Conservation (phyloP, 2,113 vertebrate genomes). For the Tupaia tana region DNA sequence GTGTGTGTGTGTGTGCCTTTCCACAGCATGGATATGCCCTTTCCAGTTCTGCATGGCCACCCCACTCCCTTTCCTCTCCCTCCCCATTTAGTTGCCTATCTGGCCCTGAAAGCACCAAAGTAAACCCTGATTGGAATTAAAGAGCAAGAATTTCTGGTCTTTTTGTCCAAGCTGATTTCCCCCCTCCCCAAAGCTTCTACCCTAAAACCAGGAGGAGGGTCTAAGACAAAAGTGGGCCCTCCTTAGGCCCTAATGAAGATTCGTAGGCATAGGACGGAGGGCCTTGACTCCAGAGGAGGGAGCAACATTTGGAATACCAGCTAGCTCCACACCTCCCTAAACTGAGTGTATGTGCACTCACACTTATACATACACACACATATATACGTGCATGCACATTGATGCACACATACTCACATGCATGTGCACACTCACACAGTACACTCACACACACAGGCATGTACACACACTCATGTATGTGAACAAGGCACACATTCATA, state of each 20-base stretch:
- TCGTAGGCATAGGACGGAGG: not conserved
- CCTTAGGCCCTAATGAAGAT: not conserved
- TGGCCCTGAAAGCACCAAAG: too few species aligned
- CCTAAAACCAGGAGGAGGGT: not conserved
- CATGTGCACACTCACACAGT: not conserved
- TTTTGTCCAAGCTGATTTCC: not conserved
- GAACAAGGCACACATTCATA: not conserved
- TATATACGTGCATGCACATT: not conserved
- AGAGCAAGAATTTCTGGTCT: not conserved
- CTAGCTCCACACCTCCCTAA: not conserved
- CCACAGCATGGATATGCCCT: rapidly evolving
- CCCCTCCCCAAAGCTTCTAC: not conserved
- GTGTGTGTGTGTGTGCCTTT: not conserved
- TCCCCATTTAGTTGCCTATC: not conserved
- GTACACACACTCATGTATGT: not conserved
- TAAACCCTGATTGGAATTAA: not conserved
- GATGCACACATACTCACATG: too few species aligned
- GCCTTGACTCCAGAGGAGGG: not conserved
- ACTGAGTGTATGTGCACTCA: too few species aligned
- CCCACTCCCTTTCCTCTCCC: not conserved
- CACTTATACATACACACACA: too few species aligned
- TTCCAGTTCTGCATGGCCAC: not conserved
- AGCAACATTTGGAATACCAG: not conserved
- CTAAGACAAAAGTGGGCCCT: not conserved
- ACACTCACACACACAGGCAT: not conserved